A percentile compares a stretch with the other conserved stretches of the same genome.
phyloP scores from a whole-genome alignment of 2,797 vertebrate species.

The Salmo trutta region DNA sequence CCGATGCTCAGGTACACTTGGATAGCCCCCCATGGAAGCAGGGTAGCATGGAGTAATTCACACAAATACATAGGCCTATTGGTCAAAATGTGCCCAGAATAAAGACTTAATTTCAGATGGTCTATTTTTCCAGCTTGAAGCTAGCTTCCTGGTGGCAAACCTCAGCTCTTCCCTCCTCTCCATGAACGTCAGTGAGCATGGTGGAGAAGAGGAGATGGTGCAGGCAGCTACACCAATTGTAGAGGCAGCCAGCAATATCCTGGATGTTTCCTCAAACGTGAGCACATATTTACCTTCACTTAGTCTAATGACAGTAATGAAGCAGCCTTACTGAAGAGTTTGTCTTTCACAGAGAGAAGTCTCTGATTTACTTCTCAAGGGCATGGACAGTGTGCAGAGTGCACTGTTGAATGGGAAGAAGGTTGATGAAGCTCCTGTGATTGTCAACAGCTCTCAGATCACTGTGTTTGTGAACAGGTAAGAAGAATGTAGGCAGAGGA shows the following conservation, averaged over 20 bases:
- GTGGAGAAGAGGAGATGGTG: constrained; percentile 61
- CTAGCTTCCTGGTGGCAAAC: constrained; percentile 75
- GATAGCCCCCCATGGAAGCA: background rate
- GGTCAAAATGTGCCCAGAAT: background rate
- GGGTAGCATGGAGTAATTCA: background rate
- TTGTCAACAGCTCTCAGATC: constrained; percentile 78
- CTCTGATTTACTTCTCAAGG: constrained; percentile 74
- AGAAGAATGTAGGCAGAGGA: constrained; percentile 8
- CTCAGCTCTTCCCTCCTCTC: constrained; percentile 81
- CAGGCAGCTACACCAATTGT: constrained; percentile 78
- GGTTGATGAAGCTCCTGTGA: constrained; percentile 71
- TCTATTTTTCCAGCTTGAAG: constrained; percentile 74
- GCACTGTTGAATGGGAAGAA: constrained; percentile 81
- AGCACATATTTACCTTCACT: constrained; percentile 42
- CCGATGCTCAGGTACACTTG: constrained; percentile 81
- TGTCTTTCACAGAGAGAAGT: constrained; percentile 65
- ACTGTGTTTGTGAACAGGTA: constrained; percentile 91
- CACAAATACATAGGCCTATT: background rate
- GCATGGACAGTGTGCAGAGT: constrained; percentile 83
- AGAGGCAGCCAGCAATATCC: constrained; percentile 83
- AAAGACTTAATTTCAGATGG: background rate
- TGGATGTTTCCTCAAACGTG: constrained; percentile 76
- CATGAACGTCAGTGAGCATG: constrained; percentile 54
- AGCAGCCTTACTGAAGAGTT: background rate
- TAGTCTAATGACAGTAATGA: background rate